These are phyloP conservation scores for Anthonomus grandis DNA, from an alignment of 1,140 invertebrate species.

Conservation along the genomic window DNA sequence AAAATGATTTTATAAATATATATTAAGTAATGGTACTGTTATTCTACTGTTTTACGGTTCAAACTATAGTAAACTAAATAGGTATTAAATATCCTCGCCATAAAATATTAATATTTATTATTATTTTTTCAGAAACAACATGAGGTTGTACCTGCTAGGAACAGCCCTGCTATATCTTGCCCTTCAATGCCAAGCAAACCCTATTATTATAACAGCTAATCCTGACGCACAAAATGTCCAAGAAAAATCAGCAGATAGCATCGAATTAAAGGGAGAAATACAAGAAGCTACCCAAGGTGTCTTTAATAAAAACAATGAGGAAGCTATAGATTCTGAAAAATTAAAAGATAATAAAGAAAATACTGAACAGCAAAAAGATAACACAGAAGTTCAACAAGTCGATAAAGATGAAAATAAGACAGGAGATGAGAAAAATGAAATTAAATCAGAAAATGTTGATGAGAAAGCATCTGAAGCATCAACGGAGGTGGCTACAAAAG, in stretches of 20 bases:
- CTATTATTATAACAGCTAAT: slow-evolving; percentile 32
- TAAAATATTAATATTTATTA: not conserved
- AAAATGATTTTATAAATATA: too few relatives aligned
- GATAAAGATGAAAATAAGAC: slow-evolving; percentile 3
- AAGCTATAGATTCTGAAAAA: slow-evolving; percentile 2
- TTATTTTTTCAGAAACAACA: slow-evolving; percentile 24
- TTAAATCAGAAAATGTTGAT: slow-evolving; percentile 15
- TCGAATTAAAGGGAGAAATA: slow-evolving; percentile 28
- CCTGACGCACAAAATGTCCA: slow-evolving; percentile 10
- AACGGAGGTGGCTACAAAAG: slow-evolving; percentile 14
- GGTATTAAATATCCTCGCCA: not conserved
- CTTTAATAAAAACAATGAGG: slow-evolving; percentile 19
- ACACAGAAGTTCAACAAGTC: slow-evolving; percentile 3
- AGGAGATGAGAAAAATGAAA: slow-evolving; percentile 8
- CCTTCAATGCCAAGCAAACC: slow-evolving; percentile 34
- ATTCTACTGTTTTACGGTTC: too few relatives aligned
- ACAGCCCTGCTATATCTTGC: slow-evolving; percentile 36
- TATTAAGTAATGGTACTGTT: too few relatives aligned
- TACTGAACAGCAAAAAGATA: not conserved
- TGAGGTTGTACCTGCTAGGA: slow-evolving; percentile 34
- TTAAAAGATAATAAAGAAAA: not conserved
- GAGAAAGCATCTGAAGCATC: slow-evolving; percentile 12
- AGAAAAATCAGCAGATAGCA: slow-evolving; percentile 13
- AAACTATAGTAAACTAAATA: too few relatives aligned
- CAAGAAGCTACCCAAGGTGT: slow-evolving; percentile 34